A percentile compares a stretch with the other conserved stretches of the same genome.
phyloP scores from a whole-genome alignment of 2,113 vertebrate genomes.

The Gambusia affinis region DNA sequence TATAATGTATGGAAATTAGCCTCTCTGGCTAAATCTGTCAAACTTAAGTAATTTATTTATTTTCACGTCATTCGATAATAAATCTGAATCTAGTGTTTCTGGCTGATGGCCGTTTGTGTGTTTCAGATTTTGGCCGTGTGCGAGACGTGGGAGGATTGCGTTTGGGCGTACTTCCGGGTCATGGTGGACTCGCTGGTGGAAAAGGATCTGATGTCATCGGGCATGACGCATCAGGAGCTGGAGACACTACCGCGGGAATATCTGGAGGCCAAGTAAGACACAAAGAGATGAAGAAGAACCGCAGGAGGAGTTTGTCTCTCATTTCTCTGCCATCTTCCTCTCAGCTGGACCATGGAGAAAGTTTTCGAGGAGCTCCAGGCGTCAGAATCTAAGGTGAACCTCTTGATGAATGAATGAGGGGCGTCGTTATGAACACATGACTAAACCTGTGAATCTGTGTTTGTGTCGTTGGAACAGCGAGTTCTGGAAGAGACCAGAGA shows the following conservation, averaged over 20 bases:
- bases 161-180: slow-evolving; percentile 95
- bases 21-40: too few relatives aligned
- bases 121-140: slow-evolving; percentile 92
- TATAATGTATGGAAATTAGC: too few relatives aligned
- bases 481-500: slow-evolving; percentile 93
- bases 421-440: not conserved
- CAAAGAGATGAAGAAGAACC: not conserved
- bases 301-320: not conserved
- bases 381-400: slow-evolving; percentile 88
- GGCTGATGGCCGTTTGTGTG: not conserved
- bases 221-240: slow-evolving; percentile 83
- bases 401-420: not conserved
- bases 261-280: slow-evolving; percentile 89
- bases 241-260: slow-evolving; percentile 92
- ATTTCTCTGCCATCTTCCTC: not conserved
- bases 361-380: slow-evolving; percentile 97
- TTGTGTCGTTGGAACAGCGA: slow-evolving; percentile 77
- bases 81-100: too few relatives aligned
- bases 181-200: slow-evolving; percentile 97
- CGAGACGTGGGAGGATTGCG: slow-evolving; percentile 94
- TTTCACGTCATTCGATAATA: too few relatives aligned
- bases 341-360: slow-evolving; percentile 94
- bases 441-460: not conserved
- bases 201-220: slow-evolving; percentile 91
- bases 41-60: too few relatives aligned